A percentile compares a stretch with the other conserved stretches of the same genome.
Conservation (phyloP, 2,797 vertebrate species). For the Sus cebifrons region DNA sequence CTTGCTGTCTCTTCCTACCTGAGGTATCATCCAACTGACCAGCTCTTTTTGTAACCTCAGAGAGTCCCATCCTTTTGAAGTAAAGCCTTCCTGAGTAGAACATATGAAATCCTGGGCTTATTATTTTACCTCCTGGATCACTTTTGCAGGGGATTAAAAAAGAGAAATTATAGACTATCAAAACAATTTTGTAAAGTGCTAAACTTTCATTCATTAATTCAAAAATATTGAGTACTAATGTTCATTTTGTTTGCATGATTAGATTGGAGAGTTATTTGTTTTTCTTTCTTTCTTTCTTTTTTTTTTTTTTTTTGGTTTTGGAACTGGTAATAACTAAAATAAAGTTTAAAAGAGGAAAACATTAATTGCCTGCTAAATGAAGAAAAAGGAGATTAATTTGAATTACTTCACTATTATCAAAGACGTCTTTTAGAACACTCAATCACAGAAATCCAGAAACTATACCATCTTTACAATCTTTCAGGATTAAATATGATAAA, state of each 20-base stretch:
- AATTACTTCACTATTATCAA: conserved; percentile 26
- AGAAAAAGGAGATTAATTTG: conserved; percentile 53
- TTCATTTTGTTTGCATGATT: conserved; percentile 19
- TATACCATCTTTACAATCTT: conserved; percentile 18
- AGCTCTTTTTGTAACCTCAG: not conserved
- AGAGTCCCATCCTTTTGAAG: not conserved
- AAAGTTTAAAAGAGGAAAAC: conserved; percentile 66
- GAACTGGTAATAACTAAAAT: conserved; percentile 66
- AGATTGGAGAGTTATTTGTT: not conserved
- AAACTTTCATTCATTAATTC: conserved; percentile 47
- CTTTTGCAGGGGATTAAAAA: not conserved
- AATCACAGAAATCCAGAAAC: conserved; percentile 59
- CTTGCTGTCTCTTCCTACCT: not conserved
- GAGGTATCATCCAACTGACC: not conserved
- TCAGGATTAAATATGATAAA: conserved; percentile 54
- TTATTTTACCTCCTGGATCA: not conserved
- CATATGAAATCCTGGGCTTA: not conserved
- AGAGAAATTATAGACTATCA: not conserved
- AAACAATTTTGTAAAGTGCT: conserved; percentile 31
- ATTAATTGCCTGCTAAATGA: conserved; percentile 56
- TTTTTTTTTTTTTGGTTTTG: not conserved
- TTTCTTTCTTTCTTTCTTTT: not conserved
- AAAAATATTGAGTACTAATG: conserved; percentile 49
- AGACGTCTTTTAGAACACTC: conserved; percentile 45
- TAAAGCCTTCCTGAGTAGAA: not conserved